Evolutionary conservation across 2,113 vertebrate species (phyloP), one percentile per base, ranked within the genome.

Genomic region (Cyprinodon tularosa): DNA sequence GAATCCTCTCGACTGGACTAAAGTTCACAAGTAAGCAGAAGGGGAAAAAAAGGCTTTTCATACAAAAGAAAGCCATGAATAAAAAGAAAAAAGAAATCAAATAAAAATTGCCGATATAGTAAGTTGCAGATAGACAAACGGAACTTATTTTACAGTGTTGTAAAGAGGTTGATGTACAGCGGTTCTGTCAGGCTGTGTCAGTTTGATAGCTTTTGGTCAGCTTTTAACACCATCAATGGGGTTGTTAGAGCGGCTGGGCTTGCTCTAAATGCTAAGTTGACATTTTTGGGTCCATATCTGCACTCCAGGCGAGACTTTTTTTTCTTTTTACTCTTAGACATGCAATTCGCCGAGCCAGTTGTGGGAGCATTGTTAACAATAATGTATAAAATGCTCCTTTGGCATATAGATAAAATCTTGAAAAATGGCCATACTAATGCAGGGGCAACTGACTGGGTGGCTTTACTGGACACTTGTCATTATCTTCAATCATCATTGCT

Each of bases 181-280:
- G 29, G 75, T 79, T 78, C 61, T 11, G 71, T 81, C 78, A 71
- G 73, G 71, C 76, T 74, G 67, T 90, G 91, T 87, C 90, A 90
- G 80, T 91, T 93, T 92, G 73, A 93, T 92, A 48, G 87, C 80
- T 85, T 90, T 86, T 88, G 84, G 88, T 79, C 85, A 84, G 84
- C 74, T 90, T 90, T 90, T 87, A 87, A 89, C 76, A 84, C 79
- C 77, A 87, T 76, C 88, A 76, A 80, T 77, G 72, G 87, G 70
- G 84, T 84, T 76, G 82, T 89, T 89, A 92, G 81, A 80, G 81
- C 12, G 66, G 78, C 86, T 84, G 67, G 76, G 74, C 72, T 84
- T 80, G 72, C 80, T 88, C 87, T 86, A 86, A 91, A 87, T 85
- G 90, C 90, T 82, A 87, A 81, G 74, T 87, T 91, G 87, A 90